Conservation (phyloP, 37 sponge, comb jelly and placozoan species). For the Mnemiopsis leidyi region DNA sequence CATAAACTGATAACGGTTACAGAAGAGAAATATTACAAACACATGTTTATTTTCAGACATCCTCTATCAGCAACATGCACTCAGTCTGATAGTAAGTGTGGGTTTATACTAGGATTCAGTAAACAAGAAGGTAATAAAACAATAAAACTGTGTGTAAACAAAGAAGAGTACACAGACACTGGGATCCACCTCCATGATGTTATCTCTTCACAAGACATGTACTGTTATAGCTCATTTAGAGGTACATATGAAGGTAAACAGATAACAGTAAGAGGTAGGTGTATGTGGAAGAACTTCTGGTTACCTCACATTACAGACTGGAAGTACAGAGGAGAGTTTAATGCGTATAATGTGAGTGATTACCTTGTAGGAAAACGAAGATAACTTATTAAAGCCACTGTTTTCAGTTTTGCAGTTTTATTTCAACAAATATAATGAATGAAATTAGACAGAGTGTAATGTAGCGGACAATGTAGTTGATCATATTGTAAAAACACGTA, state of each 20-base stretch:
- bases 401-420: too few relatives aligned
- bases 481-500: too few relatives aligned
- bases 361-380: not conserved
- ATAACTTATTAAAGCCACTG: too few relatives aligned
- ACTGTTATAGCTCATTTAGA: not conserved
- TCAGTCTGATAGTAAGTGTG: not conserved
- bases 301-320: not conserved
- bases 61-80: not conserved
- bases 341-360: not conserved
- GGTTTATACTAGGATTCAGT: too few relatives aligned
- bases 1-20: not conserved
- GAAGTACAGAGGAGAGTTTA: not conserved
- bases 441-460: too few relatives aligned
- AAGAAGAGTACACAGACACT: too few relatives aligned
- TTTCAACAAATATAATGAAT: too few relatives aligned
- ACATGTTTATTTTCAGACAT: not conserved
- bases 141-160: too few relatives aligned
- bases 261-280: not conserved
- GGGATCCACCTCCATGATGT: too few relatives aligned
- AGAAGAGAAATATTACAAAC: not conserved
- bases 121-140: too few relatives aligned
- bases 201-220: too few relatives aligned
- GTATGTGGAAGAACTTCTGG: not conserved
- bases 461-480: too few relatives aligned
- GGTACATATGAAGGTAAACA: not conserved